These are phyloP conservation scores for Actinopyga echinites DNA, from an alignment of 53 echinoderm and acorn worm species.

Conservation along the genomic window DNA sequence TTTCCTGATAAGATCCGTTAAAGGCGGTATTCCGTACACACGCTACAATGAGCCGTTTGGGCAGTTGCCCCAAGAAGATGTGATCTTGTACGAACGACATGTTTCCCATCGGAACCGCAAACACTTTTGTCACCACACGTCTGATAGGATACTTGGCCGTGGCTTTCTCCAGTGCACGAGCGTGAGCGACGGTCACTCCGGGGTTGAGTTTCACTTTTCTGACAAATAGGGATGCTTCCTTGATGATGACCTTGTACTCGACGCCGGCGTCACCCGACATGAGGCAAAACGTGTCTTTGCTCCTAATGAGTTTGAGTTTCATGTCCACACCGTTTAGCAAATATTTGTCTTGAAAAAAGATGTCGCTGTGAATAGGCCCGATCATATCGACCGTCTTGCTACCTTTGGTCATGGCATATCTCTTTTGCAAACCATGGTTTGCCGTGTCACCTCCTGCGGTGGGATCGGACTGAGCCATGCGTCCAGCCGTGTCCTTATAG, in stretches of 20 bases:
- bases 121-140: constrained; percentile 28
- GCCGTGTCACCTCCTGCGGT: neutral
- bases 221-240: neutral
- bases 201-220: neutral
- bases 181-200: constrained; percentile 16
- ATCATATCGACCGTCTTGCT: neutral
- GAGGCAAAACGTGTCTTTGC: constrained; percentile 31
- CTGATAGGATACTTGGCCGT: constrained; percentile 5
- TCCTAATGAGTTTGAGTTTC: constrained; percentile 23
- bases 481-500: constrained; percentile 65
- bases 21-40: constrained; percentile 24
- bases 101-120: constrained; percentile 44
- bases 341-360: constrained; percentile 44
- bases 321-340: constrained; percentile 50
- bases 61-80: no score
- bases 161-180: neutral
- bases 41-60: constrained; percentile 23
- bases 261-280: constrained; percentile 8
- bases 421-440: no score
- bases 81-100: no score
- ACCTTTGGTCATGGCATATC: no score
- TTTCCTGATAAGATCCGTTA: constrained; percentile 26
- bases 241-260: neutral
- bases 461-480: constrained; percentile 9
- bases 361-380: no score